Conservation (phyloP, 2,113 vertebrate genomes). For the Protobothrops flavoviridis region DNA sequence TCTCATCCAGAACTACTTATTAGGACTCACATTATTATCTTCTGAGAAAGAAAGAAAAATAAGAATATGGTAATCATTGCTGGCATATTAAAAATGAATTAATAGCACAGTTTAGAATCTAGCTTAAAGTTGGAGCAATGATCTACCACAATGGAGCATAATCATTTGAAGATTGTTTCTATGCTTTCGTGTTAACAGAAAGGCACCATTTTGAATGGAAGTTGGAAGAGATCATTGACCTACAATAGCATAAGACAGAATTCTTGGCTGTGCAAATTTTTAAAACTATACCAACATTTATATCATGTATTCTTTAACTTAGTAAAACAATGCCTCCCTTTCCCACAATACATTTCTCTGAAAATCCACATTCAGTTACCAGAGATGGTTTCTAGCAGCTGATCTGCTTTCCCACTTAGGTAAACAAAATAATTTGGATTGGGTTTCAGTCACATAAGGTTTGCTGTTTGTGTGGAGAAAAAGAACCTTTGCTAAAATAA, state of each 20-base stretch:
- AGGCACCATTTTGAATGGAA: constrained; percentile 43
- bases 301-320: background rate
- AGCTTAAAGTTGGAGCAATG: constrained; percentile 14
- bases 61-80: constrained; percentile 3
- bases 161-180: constrained; percentile 44
- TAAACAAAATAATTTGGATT: constrained; percentile 13
- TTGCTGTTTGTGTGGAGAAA: background rate
- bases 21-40: background rate
- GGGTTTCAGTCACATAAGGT: background rate
- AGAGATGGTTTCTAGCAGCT: constrained; percentile 12
- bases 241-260: constrained; percentile 13
- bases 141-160: constrained; percentile 10
- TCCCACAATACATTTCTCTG: background rate
- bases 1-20: background rate
- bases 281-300: constrained; percentile 23
- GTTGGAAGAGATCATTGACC: constrained; percentile 44
- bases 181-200: background rate
- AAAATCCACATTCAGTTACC: constrained; percentile 3
- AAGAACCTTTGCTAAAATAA: constrained; percentile 17
- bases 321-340: constrained; percentile 2
- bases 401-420: constrained; percentile 37
- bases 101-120: background rate
- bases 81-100: constrained; percentile 28
- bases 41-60: background rate
- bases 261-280: constrained; percentile 26